Evolutionary conservation across 2,888 invertebrate species (phyloP), one percentile per base, ranked within the genome.

Genomic region (Scaptomyza parva): DNA sequence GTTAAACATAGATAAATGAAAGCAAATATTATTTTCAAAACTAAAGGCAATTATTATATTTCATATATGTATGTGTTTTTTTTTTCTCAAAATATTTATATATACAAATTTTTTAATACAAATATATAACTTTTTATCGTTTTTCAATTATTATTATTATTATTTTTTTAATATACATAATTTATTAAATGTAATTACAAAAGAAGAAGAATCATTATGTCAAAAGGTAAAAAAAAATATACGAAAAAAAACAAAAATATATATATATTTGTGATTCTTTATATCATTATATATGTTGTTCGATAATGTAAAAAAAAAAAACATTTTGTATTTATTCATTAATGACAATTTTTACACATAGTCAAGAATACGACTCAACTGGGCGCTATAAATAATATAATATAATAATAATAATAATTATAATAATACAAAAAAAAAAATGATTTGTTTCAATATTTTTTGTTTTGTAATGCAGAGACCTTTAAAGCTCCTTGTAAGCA

Each of bases 361-460:
- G 68, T 71, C 74, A 73, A 47, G 52, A 35, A 48, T 45, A 55
- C 30, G 80, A 83, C 84, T 78, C 54, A 76, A 60, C 70, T 67
- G 77, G 84, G 80, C 69, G 70, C 78, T 78, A 78, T 62, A 63
- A 62, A 53, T 58, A 74, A 57, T 53, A 53, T n/a, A n/a, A n/a
- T n/a, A 52, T 47, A 35, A 67, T 47, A 58, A 55, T 41, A 39
- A 41, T 33, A n/a, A 45, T 52, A 39, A 51, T 30, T 12, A 52
- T 9, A 30, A 40, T 26, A 26, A 50, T 43, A 43, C n/a, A 43
- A 43, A 53, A 47, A 52, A 60, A 58, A 58, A 24, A 35, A 35
- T 6, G 28, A 30, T 33, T n/a, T 39, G 33, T 39, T 70, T 62
- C 20, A 52, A 24, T 35, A 43, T 53, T n/a, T 44, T 47, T 48